Evolutionary conservation across 2,888 invertebrate species (phyloP).

Genomic region (Cantharis nigra): DNA sequence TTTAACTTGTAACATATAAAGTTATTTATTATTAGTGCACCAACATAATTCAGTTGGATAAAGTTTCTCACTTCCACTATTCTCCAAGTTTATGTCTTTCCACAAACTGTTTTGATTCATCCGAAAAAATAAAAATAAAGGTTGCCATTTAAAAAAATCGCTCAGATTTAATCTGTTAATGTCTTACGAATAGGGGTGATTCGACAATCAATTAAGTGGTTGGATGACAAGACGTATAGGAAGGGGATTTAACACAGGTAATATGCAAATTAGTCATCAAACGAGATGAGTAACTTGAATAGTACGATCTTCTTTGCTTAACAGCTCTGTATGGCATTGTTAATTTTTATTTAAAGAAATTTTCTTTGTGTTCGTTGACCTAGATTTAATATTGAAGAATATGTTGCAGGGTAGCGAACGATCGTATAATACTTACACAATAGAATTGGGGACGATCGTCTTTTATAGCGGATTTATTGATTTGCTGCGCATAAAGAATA

Average conservation of each 20-base stretch:
- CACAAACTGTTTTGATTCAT: not conserved
- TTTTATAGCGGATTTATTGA: conserved; percentile 28
- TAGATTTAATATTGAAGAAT: conserved; percentile 27
- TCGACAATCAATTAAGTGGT: not conserved
- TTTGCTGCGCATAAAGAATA: conserved; percentile 27
- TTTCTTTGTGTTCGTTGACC: conserved; percentile 28
- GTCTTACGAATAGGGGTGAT: not conserved
- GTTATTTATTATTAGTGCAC: not conserved
- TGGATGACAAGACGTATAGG: not conserved
- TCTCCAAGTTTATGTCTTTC: not conserved
- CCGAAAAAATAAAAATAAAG: not conserved
- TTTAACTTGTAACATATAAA: not conserved
- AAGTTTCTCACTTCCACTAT: not conserved
- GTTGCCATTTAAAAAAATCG: not conserved
- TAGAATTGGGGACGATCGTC: conserved; percentile 28
- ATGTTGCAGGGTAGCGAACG: conserved; percentile 28
- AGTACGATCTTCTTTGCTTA: conserved; percentile 2
- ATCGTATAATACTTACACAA: conserved; percentile 24
- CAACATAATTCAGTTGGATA: not conserved
- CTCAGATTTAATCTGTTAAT: not conserved
- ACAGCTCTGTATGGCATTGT: conserved; percentile 12
- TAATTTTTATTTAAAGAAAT: conserved; percentile 18
- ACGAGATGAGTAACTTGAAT: conserved; percentile 11
- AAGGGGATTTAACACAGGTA: conserved; percentile 9
- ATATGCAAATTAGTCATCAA: conserved; percentile 20